A percentile compares a stretch with the other conserved stretches of the same genome.
phyloP scores from a whole-genome alignment of 2,888 invertebrate species.

The Apoda limacodes region DNA sequence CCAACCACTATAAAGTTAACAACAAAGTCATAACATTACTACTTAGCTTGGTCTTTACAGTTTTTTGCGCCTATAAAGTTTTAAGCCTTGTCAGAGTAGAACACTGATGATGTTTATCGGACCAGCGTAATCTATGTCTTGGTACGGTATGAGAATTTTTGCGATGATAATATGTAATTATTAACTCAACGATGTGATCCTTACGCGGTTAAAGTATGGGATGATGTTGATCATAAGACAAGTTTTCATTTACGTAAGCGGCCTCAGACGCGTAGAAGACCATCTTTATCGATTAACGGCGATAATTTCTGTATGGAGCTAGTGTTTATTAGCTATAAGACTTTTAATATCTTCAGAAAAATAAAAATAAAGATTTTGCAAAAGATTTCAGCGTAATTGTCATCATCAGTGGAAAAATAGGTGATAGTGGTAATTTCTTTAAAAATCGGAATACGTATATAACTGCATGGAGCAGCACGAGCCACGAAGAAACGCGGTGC shows the following conservation, averaged over 20 bases:
- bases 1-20: constrained; percentile 2
- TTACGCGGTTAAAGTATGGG: constrained; percentile 1
- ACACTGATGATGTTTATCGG: too few species aligned
- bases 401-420: neutral
- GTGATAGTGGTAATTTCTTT: neutral
- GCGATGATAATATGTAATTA: too few species aligned
- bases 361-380: neutral
- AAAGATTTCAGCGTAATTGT: neutral
- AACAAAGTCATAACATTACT: too few species aligned
- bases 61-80: constrained; percentile 4
- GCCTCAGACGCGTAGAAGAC: too few species aligned
- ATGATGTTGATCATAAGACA: constrained; percentile 4
- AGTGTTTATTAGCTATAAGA: neutral
- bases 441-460: neutral
- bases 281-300: too few species aligned
- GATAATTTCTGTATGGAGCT: neutral
- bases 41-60: constrained; percentile 1
- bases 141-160: too few species aligned
- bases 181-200: too few species aligned
- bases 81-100: constrained; percentile 3
- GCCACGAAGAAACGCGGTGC: too few species aligned
- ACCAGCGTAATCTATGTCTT: too few species aligned
- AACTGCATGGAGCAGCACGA: too few species aligned
- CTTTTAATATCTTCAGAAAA: neutral
- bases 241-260: neutral